Base-by-base conservation (phyloP, 2,888 invertebrate species). In the Ochropleura leucogaster region DNA sequence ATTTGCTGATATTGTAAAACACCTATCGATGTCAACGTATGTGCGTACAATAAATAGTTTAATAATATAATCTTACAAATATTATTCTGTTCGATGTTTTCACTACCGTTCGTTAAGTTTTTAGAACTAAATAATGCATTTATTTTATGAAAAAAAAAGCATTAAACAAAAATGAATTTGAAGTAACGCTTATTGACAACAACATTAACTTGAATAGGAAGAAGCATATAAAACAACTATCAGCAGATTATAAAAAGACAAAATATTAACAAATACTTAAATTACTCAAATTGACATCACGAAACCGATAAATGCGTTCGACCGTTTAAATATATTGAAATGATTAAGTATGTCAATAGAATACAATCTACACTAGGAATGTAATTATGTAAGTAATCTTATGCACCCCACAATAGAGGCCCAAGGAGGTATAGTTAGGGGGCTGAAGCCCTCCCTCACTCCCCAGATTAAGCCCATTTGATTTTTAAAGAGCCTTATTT, bases 321-420 rank as follows among this genome's bases (percentile, higher is more conserved):
- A 72, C 67, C 40, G 62, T 73, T 68, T 67, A 57, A 59, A 49
- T 55, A 70, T 72, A 62, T 72, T 64, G 57, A 81, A 78, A 70
- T 69, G 59, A 70, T 79, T 65, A 72, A 51, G 62, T 70, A 49
- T 68, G 77, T 70, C 51, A 83, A 82, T 80, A 69, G 73, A 76
- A 65, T 83, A 85, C 57, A 55, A 74, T 69, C 68, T 84, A 84
- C 79, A 42, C 83, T 85, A 85, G 80, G 84, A 85, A 86, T 86
- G 86, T 84, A 82, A 80, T 68, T 82, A 76, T 49, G 68, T 84
- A 72, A 76, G 82, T 80, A 83, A 78, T 81, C 68, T 72, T 80
- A 77, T 82, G 82, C 78, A 80, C 73, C 82, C 82, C 49, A 53
- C 30, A 30, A 53, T 10, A 14, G 63, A n/a, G 66, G 53, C 57